Percentiles rank a stretch among this genome's conserved stretches.
Evolutionary conservation across 2,888 invertebrate species (phyloP).

Genomic region (Parnassius glacialis): DNA sequence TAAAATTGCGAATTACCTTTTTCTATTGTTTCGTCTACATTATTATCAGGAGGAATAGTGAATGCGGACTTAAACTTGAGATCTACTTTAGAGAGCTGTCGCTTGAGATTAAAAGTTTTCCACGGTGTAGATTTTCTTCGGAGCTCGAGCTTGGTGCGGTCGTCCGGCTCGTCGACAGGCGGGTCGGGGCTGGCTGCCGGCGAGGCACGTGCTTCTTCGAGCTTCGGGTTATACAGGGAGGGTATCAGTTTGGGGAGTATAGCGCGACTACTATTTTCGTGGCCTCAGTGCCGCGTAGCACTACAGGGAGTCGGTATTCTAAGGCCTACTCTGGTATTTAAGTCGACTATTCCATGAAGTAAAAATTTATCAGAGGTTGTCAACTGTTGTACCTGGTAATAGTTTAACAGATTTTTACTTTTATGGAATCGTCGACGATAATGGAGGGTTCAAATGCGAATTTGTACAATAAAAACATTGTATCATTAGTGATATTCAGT

Average conservation of each 20-base stretch:
- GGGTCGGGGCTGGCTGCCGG: constrained; percentile 40
- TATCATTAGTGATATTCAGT: background rate
- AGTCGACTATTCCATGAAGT: constrained; percentile 16
- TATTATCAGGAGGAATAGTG: constrained; percentile 68
- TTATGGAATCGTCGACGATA: constrained; percentile 19
- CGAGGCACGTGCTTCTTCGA: constrained; percentile 52
- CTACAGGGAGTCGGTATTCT: constrained; percentile 16
- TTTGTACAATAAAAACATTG: constrained; percentile 2
- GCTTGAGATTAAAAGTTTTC: constrained; percentile 90
- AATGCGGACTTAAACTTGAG: constrained; percentile 86
- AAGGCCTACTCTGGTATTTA: constrained; percentile 7
- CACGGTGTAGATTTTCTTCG: constrained; percentile 86
- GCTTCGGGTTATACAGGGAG: constrained; percentile 61
- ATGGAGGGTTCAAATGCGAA: constrained; percentile 5
- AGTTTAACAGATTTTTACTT: background rate
- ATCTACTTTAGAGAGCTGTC: constrained; percentile 90
- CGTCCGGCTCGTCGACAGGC: constrained; percentile 47
- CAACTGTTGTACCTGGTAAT: background rate
- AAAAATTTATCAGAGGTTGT: background rate
- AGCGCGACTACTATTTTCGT: constrained; percentile 32
- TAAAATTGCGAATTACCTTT: constrained; percentile 67
- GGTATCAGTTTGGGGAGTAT: constrained; percentile 56
- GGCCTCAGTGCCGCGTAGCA: constrained; percentile 7
- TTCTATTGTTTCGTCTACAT: constrained; percentile 46
- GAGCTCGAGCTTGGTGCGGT: constrained; percentile 59